Evolutionary conservation across 35 echinoderm and acorn worm genomes (phyloP).

Genomic region (Diadema setosum): DNA sequence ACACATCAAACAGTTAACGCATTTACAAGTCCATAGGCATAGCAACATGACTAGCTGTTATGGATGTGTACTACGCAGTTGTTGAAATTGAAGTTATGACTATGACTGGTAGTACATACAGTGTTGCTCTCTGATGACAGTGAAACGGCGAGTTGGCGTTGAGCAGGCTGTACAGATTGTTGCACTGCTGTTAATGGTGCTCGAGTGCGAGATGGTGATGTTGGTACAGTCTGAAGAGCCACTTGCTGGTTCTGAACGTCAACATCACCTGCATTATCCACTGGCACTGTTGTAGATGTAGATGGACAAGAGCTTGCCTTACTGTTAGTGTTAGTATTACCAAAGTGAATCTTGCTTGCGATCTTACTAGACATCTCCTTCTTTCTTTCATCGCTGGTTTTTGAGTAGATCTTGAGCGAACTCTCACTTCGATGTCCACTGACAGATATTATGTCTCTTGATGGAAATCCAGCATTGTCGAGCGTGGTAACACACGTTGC

Average conservation of each 20-base stretch:
- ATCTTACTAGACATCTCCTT: not conserved
- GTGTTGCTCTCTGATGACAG: not conserved
- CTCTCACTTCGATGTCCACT: constrained; percentile 18
- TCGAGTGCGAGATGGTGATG: not conserved
- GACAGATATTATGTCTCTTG: constrained; percentile 38
- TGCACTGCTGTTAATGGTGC: not conserved
- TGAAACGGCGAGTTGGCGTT: not conserved
- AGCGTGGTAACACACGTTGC: constrained; percentile 29
- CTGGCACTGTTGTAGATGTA: not conserved
- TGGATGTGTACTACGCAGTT: not conserved
- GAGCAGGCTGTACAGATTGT: not conserved
- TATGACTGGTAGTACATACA: not conserved
- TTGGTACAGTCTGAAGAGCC: not conserved
- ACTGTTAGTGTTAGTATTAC: not conserved
- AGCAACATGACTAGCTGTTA: not conserved
- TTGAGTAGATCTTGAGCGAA: not conserved
- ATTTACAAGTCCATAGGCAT: not conserved
- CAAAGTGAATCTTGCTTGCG: not conserved
- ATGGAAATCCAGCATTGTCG: constrained; percentile 32
- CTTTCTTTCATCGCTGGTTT: not conserved
- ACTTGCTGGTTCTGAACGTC: not conserved
- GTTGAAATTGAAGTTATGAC: not conserved
- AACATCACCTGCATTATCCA: not conserved
- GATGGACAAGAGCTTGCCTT: not conserved
- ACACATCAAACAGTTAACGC: not conserved